These are phyloP conservation scores for Tokudaia tokunoshimensis DNA, from an alignment of 2,797 vertebrate species.

Conservation along the genomic window DNA sequence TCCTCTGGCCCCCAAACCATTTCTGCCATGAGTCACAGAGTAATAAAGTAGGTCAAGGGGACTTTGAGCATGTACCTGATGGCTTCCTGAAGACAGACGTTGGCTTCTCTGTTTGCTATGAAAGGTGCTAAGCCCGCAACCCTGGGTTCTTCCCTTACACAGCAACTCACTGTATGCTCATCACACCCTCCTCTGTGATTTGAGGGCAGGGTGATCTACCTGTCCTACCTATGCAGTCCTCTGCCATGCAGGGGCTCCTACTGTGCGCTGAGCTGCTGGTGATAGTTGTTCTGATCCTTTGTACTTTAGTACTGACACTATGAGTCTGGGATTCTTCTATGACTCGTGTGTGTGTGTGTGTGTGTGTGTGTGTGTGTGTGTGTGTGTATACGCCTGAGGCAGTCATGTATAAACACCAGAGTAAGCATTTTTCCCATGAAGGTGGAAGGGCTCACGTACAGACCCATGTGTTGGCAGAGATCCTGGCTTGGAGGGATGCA, in stretches of 20 bases:
- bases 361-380: neutral
- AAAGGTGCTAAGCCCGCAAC: neutral
- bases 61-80: neutral
- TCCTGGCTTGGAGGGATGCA: neutral
- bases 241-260: neutral
- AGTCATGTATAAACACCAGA: neutral
- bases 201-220: accelerated
- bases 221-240: neutral
- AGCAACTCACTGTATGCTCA: neutral
- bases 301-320: neutral
- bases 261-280: neutral
- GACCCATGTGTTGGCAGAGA: neutral
- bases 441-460: neutral
- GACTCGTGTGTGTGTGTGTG: accelerated
- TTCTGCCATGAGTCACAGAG: neutral
- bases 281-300: neutral
- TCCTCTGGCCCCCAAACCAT: neutral
- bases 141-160: neutral
- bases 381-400: no score
- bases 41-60: neutral
- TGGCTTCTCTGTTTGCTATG: no score
- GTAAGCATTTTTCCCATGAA: neutral
- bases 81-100: neutral
- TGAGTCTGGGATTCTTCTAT: neutral
- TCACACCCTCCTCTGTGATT: accelerated